Evolutionary conservation across 92 coral and sea anemone species (phyloP), one percentile per base, ranked within the genome.

Genomic region (Phenganax marumi): DNA sequence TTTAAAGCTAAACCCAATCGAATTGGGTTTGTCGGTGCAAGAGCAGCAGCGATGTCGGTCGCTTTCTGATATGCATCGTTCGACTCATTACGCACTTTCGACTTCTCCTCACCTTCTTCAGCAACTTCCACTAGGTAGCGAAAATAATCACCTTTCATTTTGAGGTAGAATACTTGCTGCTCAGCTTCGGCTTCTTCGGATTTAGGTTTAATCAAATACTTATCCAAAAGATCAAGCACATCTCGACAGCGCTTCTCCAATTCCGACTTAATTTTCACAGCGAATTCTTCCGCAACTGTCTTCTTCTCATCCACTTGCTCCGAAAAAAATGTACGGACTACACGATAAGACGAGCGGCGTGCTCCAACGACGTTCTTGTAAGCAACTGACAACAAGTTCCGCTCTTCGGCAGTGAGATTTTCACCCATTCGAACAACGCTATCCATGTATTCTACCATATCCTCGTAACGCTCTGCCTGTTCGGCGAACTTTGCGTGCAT

Each of bases 341-440:
- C 91, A 53, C 98, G 97, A 92, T 93, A 94, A 43, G 98, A 88
- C 55, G 97, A 92, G 47, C 98, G 97, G 18, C 97, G 89, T n/a
- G 93, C 97, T 10, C 98, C 98, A 33, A 94, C 98, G 88, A 94
- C 97, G 94, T 94, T 94, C 97, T 94, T 94, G 95, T 94, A 94
- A 19, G 98, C 98, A 73, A 94, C 98, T 60, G 98, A 94, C 88
- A 94, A 90, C 86, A 94, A 84, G 82, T 94, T 94, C 46, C 98
- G 92, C 63, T 94, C 95, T 50, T 94, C 98, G 83, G 93, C 90
- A 51, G 53, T 84, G 50, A 94, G 91, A 26, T 84, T 64, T 26
- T 81, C 85, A 26, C 89, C 95, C 76, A 62, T 58, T 80, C 88
- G 79, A 0, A 90, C 91, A 24, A 94, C 91, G 21, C 49, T 58